Evolutionary conservation across 2,888 invertebrate species (phyloP).

Genomic region (Ichneumon xanthorius): DNA sequence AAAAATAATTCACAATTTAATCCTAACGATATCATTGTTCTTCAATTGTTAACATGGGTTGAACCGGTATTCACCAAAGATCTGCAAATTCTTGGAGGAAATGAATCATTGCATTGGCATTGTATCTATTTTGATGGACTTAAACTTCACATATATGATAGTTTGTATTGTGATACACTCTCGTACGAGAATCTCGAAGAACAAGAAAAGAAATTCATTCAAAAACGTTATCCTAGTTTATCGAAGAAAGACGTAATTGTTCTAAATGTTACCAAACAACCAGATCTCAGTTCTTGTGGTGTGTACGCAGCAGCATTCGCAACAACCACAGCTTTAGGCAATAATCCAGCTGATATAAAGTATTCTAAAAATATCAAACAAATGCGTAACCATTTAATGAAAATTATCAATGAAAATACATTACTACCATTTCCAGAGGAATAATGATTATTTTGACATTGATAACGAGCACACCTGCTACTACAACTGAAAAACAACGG

Average conservation of each 20-base stretch:
- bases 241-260: constrained; percentile 20
- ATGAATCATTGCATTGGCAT: constrained; percentile 32
- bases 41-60: constrained; percentile 29
- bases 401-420: constrained; percentile 23
- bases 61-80: constrained; percentile 14
- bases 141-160: constrained; percentile 11
- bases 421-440: no score
- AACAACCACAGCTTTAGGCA: constrained; percentile 9
- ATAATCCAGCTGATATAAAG: constrained; percentile 28
- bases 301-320: constrained; percentile 36
- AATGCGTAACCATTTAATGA: constrained; percentile 25
- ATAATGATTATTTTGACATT: no score
- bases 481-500: no score
- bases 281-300: constrained; percentile 28
- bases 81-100: constrained; percentile 33
- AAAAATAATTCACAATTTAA: constrained; percentile 26
- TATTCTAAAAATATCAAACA: constrained; percentile 16
- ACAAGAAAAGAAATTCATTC: neutral
- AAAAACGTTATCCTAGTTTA: constrained; percentile 37
- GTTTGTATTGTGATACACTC: constrained; percentile 5
- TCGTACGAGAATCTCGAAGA: neutral
- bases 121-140: constrained; percentile 25
- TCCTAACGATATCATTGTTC: constrained; percentile 31
- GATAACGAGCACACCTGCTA: no score
- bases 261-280: constrained; percentile 37